Evolutionary conservation across 92 coral and sea anemone genomes (phyloP).

Genomic region (Palythoa grandiflora): DNA sequence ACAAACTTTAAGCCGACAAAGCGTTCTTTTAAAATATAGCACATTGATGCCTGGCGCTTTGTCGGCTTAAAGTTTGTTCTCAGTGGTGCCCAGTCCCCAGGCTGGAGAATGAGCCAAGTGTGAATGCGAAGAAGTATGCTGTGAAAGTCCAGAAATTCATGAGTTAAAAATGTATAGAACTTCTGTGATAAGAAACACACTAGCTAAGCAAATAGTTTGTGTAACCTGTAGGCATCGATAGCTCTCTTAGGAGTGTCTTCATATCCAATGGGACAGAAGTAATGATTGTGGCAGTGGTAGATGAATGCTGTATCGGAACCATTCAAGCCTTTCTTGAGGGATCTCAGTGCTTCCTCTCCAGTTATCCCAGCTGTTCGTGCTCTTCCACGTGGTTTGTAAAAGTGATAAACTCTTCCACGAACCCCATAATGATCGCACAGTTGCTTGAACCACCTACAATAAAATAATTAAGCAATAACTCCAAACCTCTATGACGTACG

Average conservation of each 20-base stretch:
- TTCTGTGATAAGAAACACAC: background rate
- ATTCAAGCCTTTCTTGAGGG: conserved; percentile 72
- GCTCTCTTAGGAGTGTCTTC: conserved; percentile 78
- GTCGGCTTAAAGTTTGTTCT: no score
- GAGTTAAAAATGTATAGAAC: no score
- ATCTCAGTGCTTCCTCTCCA: conserved; percentile 70
- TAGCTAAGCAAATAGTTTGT: background rate
- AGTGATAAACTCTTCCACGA: conserved; percentile 72
- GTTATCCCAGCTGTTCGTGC: conserved; percentile 72
- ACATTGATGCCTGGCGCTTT: no score
- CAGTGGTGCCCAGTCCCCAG: no score
- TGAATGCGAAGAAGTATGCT: background rate
- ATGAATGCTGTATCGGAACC: conserved; percentile 74
- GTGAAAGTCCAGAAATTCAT: no score
- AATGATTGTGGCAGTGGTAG: conserved; percentile 87
- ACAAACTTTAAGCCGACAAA: no score
- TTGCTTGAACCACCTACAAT: conserved; percentile 78
- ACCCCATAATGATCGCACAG: conserved; percentile 74
- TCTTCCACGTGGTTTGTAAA: conserved; percentile 81
- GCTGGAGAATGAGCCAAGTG: no score
- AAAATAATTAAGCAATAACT: background rate
- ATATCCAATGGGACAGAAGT: conserved; percentile 86
- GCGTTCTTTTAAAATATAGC: no score
- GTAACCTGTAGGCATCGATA: conserved; percentile 77
- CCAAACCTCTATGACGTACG: background rate